Conservation (phyloP, 2,113 vertebrate genomes). For the Austrofundulus limnaeus region DNA sequence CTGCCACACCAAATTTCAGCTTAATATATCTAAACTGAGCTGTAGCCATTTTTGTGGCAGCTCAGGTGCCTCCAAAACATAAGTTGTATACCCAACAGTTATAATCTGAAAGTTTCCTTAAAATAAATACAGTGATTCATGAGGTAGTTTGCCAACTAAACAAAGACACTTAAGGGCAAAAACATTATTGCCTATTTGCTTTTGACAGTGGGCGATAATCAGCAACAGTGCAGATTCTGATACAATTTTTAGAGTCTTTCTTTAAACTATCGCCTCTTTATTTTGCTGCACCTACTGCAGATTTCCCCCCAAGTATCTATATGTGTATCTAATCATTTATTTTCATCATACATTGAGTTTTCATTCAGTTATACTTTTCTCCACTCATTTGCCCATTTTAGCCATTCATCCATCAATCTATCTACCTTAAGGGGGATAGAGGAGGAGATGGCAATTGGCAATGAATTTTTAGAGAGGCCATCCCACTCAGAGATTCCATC, state of each 20-base stretch:
- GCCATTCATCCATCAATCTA: conserved; percentile 78
- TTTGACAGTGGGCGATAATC: conserved; percentile 17
- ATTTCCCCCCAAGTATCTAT: conserved; percentile 49
- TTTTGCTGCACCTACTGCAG: conserved; percentile 41
- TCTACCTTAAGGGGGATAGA: conserved; percentile 71
- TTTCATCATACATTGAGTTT: conserved; percentile 71
- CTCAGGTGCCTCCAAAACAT: no score
- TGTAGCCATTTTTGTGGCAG: no score
- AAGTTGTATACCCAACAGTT: no score
- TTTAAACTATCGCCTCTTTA: conserved; percentile 16
- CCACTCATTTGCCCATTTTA: conserved; percentile 80
- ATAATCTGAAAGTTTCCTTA: no score
- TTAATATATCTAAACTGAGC: no score
- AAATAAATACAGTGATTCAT: no score
- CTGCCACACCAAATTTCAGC: no score
- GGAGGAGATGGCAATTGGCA: conserved; percentile 73
- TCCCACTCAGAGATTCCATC: conserved; percentile 88
- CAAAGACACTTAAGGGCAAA: no score
- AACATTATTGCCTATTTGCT: no score
- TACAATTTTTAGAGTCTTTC: conserved; percentile 23
- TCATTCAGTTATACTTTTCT: conserved; percentile 71
- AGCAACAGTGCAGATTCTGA: conserved; percentile 59
- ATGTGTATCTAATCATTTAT: conserved; percentile 75
- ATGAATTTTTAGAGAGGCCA: conserved; percentile 84
- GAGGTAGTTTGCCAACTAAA: no score